Percentiles rank a stretch among this genome's conserved stretches.
Conservation (phyloP, 2,113 vertebrate species). For the Mobula birostris region DNA sequence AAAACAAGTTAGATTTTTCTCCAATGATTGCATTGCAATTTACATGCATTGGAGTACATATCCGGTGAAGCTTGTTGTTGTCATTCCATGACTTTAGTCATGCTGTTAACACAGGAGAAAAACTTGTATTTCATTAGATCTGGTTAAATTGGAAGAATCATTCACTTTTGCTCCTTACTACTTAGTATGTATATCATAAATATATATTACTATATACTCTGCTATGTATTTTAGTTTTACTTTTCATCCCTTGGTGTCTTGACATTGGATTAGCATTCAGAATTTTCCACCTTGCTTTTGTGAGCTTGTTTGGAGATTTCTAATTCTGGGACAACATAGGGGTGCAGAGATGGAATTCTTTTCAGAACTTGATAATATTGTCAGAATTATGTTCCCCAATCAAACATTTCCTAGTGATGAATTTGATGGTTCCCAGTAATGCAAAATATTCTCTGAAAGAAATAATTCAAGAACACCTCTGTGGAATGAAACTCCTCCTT, state of each 20-base stretch:
- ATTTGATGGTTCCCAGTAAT: background rate
- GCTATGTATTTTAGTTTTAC: background rate
- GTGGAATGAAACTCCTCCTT: background rate
- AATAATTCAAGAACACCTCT: background rate
- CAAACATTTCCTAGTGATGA: background rate
- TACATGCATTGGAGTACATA: background rate
- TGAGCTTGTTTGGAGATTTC: background rate
- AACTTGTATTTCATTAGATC: background rate
- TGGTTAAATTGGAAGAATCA: background rate
- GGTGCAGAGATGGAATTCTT: background rate
- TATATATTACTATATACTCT: too few species aligned
- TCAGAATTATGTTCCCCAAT: background rate
- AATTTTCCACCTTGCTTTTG: background rate
- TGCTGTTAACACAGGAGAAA: background rate
- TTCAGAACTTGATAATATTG: background rate
- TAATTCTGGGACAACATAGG: background rate
- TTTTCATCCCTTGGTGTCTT: background rate
- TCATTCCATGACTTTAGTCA: background rate
- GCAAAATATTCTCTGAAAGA: background rate
- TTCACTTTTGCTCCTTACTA: background rate
- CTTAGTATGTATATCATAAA: too few species aligned
- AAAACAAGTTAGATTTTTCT: slow-evolving; percentile 1
- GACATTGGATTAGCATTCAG: background rate
- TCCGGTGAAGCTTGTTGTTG: background rate
- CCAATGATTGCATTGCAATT: background rate